phyloP scores from a whole-genome alignment of 23 tunicate species.

The Corella eumyota region DNA sequence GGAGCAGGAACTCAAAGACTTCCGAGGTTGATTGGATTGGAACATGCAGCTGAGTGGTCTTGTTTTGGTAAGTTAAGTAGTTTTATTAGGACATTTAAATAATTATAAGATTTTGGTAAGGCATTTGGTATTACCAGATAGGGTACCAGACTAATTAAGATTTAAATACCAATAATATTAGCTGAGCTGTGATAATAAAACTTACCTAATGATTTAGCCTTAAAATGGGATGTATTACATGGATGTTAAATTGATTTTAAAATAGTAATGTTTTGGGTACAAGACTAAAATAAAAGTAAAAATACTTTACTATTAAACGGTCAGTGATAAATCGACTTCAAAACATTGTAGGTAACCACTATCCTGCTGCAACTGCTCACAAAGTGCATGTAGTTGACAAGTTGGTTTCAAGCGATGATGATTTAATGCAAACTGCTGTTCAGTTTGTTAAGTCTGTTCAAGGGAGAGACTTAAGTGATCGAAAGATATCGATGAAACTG shows the following conservation, averaged over 20 bases:
- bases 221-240: too few relatives aligned
- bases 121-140: too few relatives aligned
- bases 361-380: slow-evolving; percentile 31
- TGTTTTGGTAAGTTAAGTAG: slow-evolving; percentile 17
- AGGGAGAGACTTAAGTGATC: neutral
- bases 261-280: too few relatives aligned
- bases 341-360: slow-evolving; percentile 35
- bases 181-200: too few relatives aligned
- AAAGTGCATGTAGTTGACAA: slow-evolving; percentile 18
- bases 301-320: too few relatives aligned
- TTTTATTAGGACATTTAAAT: neutral
- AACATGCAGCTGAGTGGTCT: slow-evolving; percentile 30
- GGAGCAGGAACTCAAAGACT: slow-evolving; percentile 77
- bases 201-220: too few relatives aligned
- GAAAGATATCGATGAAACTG: slow-evolving; percentile 4
- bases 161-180: too few relatives aligned
- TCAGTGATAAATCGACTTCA: too few relatives aligned
- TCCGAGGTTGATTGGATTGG: slow-evolving; percentile 48
- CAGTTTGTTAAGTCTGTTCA: slow-evolving; percentile 2
- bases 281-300: too few relatives aligned
- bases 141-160: too few relatives aligned
- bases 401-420: slow-evolving; percentile 8
- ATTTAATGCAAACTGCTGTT: slow-evolving; percentile 9
- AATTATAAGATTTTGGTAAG: too few relatives aligned
- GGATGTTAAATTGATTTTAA: too few relatives aligned